Evolutionary conservation across 1,140 invertebrate species (phyloP).

Genomic region (Drosophila serrata): DNA sequence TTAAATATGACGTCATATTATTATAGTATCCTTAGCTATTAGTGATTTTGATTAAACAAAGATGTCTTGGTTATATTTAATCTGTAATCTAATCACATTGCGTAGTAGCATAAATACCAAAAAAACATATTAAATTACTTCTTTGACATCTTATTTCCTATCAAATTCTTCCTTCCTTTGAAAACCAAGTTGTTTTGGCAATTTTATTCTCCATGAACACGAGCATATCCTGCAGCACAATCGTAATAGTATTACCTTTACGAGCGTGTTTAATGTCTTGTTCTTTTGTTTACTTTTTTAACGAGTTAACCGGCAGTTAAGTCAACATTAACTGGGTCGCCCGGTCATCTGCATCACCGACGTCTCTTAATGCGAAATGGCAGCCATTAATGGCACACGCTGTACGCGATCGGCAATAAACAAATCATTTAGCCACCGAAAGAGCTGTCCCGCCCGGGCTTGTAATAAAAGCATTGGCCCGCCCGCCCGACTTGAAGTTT

Average conservation of each 20-base stretch:
- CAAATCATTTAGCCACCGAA: slow-evolving; percentile 69
- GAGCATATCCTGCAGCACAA: background rate
- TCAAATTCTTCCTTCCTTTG: too few relatives aligned
- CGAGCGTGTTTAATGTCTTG: slow-evolving; percentile 32
- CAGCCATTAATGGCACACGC: slow-evolving; percentile 74
- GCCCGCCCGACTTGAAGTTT: slow-evolving; percentile 35
- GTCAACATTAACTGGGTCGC: slow-evolving; percentile 64
- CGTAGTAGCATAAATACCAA: too few relatives aligned
- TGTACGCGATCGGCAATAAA: slow-evolving; percentile 65
- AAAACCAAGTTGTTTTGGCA: background rate
- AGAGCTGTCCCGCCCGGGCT: slow-evolving; percentile 52
- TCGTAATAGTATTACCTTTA: slow-evolving; percentile 53
- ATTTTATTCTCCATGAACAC: background rate
- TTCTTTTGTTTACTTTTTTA: slow-evolving; percentile 31
- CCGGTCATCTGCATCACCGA: slow-evolving; percentile 45
- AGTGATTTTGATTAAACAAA: background rate
- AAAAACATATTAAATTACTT: background rate
- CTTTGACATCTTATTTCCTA: too few relatives aligned
- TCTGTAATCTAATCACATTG: too few relatives aligned
- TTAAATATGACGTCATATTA: slow-evolving; percentile 12
- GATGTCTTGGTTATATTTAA: background rate
- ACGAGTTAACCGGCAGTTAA: slow-evolving; percentile 42
- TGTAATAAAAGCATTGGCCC: slow-evolving; percentile 32
- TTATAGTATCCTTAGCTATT: background rate
- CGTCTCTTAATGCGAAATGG: slow-evolving; percentile 65